Evolutionary conservation across 2,113 vertebrate species (phyloP), one percentile per base, ranked within the genome.

Genomic region (Leucosticte australis): DNA sequence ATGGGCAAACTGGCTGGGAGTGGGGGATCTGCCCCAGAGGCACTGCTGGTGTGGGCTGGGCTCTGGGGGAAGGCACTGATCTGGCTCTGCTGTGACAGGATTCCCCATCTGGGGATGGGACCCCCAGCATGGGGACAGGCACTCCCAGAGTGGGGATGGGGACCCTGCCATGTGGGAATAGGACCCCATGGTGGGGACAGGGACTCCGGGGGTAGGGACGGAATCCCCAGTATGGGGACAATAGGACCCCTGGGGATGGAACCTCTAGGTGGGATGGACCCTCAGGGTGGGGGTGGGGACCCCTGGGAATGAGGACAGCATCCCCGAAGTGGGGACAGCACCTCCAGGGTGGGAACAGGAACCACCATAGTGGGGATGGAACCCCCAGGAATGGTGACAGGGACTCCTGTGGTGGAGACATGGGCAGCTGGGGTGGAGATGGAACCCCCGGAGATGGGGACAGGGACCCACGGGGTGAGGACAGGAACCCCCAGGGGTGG

Each of bases 171-270:
- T 0, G 0, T 16, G 27, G 68, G 37, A 62, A 73, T 31, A n/a
- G 41, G 42, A 56, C 17, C 11, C 3, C 3, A 3, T 4, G 14
- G 18, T 33, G 33, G 18, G 20, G 41, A 53, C 18, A 69, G 37
- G 46, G 47, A 39, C 12, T 10, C 15, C 0, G 0, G 27, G 33
- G 13, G 6, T 31, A 33, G 28, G 56, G 42, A 56, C 10, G 21
- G 41, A 47, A 79, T 47, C n/a, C n/a, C n/a, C 65, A 53, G 14
- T 21, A 68, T 19, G 21, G n/a, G 31, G 49, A 71, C 28, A 8
- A 33, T 0, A 30, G 11, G 22, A 50, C 3, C 31, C 42, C 67
- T 47, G 41, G 65, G 50, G 11, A 67, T 1, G 0, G 65, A n/a
- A 56, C 26, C 26, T 63, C 41, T 16, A 46, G 13, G 47, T 26